A percentile compares a stretch with the other conserved stretches of the same genome.
These are phyloP conservation scores for Camponotus floridanus DNA, from an alignment of 1,140 invertebrate genomes.

Conservation along the genomic window DNA sequence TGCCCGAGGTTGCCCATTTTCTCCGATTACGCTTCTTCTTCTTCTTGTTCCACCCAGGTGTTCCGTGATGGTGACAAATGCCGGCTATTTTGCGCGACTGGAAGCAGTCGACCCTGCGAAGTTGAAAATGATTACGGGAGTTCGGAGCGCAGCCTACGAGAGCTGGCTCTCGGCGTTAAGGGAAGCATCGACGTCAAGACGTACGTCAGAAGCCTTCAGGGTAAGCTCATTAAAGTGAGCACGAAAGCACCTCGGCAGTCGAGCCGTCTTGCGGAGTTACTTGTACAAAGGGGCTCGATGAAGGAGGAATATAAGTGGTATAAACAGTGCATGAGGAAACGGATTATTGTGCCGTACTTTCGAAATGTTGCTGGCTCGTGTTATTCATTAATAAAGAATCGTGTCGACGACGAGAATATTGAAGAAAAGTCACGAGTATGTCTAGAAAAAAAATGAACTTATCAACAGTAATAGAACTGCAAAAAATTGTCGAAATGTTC, in stretches of 20 bases:
- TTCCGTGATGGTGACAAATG: conserved; percentile 26
- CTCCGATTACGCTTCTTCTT: conserved; percentile 35
- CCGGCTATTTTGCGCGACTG: neutral
- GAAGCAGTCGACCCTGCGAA: conserved; percentile 1
- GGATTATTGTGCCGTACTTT: conserved; percentile 72
- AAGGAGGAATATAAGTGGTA: conserved; percentile 72
- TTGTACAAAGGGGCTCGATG: conserved; percentile 33
- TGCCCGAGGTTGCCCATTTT: conserved; percentile 7
- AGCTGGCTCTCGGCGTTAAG: conserved; percentile 70
- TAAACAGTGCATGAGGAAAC: conserved; percentile 71
- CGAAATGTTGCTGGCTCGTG: conserved; percentile 63
- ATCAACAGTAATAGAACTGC: neutral
- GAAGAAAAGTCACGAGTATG: neutral
- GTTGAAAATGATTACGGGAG: conserved; percentile 33
- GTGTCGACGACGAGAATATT: conserved; percentile 42
- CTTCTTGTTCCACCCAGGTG: conserved; percentile 50
- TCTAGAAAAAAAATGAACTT: neutral
- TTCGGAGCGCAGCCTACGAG: conserved; percentile 61
- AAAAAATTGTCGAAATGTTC: conserved; percentile 3
- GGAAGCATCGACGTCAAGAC: conserved; percentile 69
- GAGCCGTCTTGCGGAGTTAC: conserved; percentile 46
- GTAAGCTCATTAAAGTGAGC: conserved; percentile 42
- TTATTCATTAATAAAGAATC: conserved; percentile 65
- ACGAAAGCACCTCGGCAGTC: conserved; percentile 45
- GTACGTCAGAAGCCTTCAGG: conserved; percentile 68